Evolutionary conservation across 1,140 invertebrate genomes (phyloP).

Genomic region (Chironomus striatipennis): DNA sequence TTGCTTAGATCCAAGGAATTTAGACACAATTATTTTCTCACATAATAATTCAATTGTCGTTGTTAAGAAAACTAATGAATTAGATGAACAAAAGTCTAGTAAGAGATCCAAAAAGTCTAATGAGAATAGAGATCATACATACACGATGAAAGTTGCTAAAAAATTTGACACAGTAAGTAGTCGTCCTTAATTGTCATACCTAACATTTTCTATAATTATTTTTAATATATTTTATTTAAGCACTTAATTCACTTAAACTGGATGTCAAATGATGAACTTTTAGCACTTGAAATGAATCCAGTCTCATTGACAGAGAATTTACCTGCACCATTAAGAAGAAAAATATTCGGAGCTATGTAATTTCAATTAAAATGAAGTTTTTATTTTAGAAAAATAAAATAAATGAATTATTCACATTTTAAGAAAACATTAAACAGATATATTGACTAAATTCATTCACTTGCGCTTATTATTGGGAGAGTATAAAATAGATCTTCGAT

Average conservation of each 20-base stretch:
- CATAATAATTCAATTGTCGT: conserved; percentile 53
- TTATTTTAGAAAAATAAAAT: conserved; percentile 7
- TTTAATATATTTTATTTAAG: conserved; percentile 42
- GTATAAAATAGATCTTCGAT: neutral
- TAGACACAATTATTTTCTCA: conserved; percentile 53
- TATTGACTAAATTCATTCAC: neutral
- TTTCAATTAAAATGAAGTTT: neutral
- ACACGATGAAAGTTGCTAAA: conserved; percentile 26
- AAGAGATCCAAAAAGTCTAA: neutral
- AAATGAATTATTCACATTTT: neutral
- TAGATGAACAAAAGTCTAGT: conserved; percentile 25
- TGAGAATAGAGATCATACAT: conserved; percentile 25
- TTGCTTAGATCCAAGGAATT: conserved; percentile 46
- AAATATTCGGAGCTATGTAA: conserved; percentile 48
- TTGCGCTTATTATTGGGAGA: neutral
- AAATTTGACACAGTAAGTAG: neutral
- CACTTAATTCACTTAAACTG: conserved; percentile 53
- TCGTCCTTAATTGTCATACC: neutral
- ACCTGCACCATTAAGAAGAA: conserved; percentile 51
- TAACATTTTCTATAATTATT: neutral
- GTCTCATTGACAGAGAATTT: conserved; percentile 49
- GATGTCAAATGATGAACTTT: conserved; percentile 50
- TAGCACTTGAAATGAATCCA: conserved; percentile 59
- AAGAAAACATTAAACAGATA: no score
- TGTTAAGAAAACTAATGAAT: conserved; percentile 36